A percentile compares a stretch with the other conserved stretches of the same genome.
Evolutionary conservation across 64 coral and sea anemone species (phyloP).

Genomic region (Pocillopora verrucosa): DNA sequence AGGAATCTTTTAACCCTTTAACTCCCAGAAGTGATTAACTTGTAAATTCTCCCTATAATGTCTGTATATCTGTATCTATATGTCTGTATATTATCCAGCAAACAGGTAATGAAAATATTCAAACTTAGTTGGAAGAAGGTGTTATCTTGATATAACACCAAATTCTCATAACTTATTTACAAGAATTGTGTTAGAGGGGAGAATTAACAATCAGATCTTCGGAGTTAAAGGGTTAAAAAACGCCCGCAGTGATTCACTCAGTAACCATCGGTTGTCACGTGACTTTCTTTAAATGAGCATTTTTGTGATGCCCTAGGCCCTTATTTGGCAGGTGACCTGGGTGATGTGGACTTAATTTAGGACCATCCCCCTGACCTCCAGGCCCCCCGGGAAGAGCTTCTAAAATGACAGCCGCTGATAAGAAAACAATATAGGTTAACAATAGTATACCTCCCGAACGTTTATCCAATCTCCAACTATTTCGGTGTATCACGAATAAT

Average conservation of each 20-base stretch:
- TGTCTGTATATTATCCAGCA: too few relatives aligned
- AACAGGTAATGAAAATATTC: too few relatives aligned
- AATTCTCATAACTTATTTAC: too few relatives aligned
- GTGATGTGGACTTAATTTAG: constrained; percentile 86
- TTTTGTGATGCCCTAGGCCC: constrained; percentile 70
- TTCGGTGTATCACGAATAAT: constrained; percentile 77
- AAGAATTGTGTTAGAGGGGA: too few relatives aligned
- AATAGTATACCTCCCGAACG: constrained; percentile 75
- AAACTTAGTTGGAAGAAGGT: too few relatives aligned
- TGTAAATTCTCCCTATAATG: too few relatives aligned
- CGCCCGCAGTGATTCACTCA: not conserved
- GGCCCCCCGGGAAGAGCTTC: constrained; percentile 83
- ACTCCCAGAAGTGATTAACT: too few relatives aligned
- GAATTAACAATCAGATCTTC: too few relatives aligned
- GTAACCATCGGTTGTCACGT: not conserved
- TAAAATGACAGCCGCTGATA: constrained; percentile 81
- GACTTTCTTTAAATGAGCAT: constrained; percentile 25
- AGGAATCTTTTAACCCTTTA: too few relatives aligned
- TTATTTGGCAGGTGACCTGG: constrained; percentile 75
- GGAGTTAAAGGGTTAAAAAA: too few relatives aligned
- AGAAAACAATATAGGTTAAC: constrained; percentile 72
- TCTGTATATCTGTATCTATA: too few relatives aligned
- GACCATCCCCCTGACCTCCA: constrained; percentile 51
- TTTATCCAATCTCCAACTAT: constrained; percentile 82
- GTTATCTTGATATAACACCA: too few relatives aligned